phyloP scores from a whole-genome alignment of 2,888 invertebrate genomes.

The Chloroclysta siterata region DNA sequence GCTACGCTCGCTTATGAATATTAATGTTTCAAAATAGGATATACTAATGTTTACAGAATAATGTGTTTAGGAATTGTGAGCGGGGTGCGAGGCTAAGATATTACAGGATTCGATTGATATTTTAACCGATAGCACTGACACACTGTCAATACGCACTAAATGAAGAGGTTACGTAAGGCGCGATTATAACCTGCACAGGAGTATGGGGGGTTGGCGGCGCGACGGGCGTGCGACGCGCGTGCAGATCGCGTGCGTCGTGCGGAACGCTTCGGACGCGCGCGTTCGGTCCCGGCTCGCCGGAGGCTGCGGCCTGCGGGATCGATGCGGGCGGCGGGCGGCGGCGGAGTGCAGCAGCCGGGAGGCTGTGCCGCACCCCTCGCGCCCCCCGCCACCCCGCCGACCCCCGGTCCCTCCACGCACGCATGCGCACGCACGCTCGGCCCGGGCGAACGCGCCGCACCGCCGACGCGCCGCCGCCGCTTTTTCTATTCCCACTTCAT shows the following conservation, averaged over 20 bases:
- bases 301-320: constrained; percentile 77
- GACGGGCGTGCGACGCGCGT: constrained; percentile 56
- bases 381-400: no score
- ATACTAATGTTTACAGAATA: constrained; percentile 2
- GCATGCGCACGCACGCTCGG: constrained; percentile 44
- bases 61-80: constrained; percentile 22
- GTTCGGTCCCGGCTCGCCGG: constrained; percentile 64
- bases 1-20: constrained; percentile 41
- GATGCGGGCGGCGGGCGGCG: constrained; percentile 83
- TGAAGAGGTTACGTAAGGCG: constrained; percentile 73
- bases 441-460: constrained; percentile 48
- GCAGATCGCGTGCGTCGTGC: constrained; percentile 55
- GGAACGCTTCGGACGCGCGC: constrained; percentile 56
- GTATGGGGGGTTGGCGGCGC: constrained; percentile 54
- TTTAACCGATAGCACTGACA: constrained; percentile 51
- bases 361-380: constrained; percentile 73
- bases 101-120: constrained; percentile 29
- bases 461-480: constrained; percentile 50
- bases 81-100: not conserved
- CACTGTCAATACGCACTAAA: constrained; percentile 68
- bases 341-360: constrained; percentile 80
- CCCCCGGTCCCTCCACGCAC: constrained; percentile 46
- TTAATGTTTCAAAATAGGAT: constrained; percentile 9
- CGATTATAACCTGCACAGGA: constrained; percentile 69
- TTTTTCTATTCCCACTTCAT: constrained; percentile 66